These are phyloP conservation scores for Drosophila tropicalis DNA, from an alignment of 1,140 invertebrate genomes.

Conservation along the genomic window DNA sequence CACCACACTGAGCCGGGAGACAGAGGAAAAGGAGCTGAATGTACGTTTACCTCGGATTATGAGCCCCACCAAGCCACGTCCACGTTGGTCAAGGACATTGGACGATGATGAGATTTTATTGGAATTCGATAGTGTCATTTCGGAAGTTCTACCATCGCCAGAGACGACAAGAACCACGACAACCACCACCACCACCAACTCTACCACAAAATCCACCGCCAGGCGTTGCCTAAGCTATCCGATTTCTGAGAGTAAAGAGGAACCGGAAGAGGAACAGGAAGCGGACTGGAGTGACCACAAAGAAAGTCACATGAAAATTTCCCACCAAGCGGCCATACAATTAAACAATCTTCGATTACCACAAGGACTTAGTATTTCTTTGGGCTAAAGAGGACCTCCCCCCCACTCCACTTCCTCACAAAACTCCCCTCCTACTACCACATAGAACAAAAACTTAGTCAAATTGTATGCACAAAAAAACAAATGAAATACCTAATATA, in stretches of 20 bases:
- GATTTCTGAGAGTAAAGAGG: slow-evolving; percentile 35
- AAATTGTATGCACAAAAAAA: slow-evolving; percentile 65
- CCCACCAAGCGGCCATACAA: slow-evolving; percentile 45
- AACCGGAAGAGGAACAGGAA: slow-evolving; percentile 28
- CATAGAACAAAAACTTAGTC: slow-evolving; percentile 49
- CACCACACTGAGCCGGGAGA: slow-evolving; percentile 63
- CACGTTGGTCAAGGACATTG: slow-evolving; percentile 66
- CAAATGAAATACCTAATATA: background rate
- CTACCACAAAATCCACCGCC: slow-evolving; percentile 26
- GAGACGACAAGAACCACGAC: slow-evolving; percentile 13
- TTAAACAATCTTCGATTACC: slow-evolving; percentile 57
- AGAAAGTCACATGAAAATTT: slow-evolving; percentile 30
- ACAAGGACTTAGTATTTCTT: slow-evolving; percentile 63
- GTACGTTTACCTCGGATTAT: slow-evolving; percentile 55
- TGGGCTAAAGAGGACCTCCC: slow-evolving; percentile 44
- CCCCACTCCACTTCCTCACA: background rate
- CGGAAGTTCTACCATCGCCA: slow-evolving; percentile 69
- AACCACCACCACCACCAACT: slow-evolving; percentile 28
- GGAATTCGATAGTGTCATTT: slow-evolving; percentile 77
- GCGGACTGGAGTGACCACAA: slow-evolving; percentile 17
- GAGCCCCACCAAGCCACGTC: slow-evolving; percentile 68
- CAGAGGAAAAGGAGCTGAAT: background rate
- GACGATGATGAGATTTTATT: slow-evolving; percentile 77
- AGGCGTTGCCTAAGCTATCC: slow-evolving; percentile 59
- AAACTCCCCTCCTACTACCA: slow-evolving; percentile 1